Evolutionary conservation across 1,140 invertebrate species (phyloP), one percentile per base, ranked within the genome.

Genomic region (Drosophila oshimai): DNA sequence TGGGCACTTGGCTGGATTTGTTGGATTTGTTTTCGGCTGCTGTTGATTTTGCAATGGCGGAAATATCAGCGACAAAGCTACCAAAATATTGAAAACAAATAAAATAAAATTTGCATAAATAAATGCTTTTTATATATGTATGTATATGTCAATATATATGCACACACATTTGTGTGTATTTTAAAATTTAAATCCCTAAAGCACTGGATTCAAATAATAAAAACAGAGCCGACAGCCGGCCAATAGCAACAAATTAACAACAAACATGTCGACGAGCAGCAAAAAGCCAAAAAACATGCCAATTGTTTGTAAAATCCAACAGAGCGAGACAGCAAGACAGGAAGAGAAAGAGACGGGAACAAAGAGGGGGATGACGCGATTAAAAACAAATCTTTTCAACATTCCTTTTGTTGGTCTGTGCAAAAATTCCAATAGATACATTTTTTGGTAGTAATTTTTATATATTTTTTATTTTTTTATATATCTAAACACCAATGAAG

Each of bases 31-130:
- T 69, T 49, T 47, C 29, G 58, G 41, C 49, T 71, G 51, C 13
- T 70, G 73, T 83, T 81, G 62, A 84, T 84, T 84, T 86, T 74
- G 55, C 47, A 61, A 61, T 79, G 75, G 80, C 80, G 80, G 80
- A 86, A 84, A 84, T 84, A 84, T 84, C 80, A 84, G 80, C 80
- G 80, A 84, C 80, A 84, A 84, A 84, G 80, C 79, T 84, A 84
- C 80, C 80, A 84, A 84, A 84, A 84, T 84, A 84, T 84, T 86
- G 80, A 84, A 84, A 84, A 86, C 80, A 84, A 84, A 84, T 84
- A 84, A 84, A 84, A 84, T 84, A 79, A 86, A 84, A 84, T 84
- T 84, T 84, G 80, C 80, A 84, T 84, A 84, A 84, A 84, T 84
- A 84, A 84, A 86, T 86, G 80, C 60, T 54, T 65, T 81, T 64